A percentile compares a stretch with the other conserved stretches of the same genome.
These are phyloP conservation scores for Lipotes vexillifer DNA, from an alignment of 2,113 vertebrate genomes.

Conservation along the genomic window DNA sequence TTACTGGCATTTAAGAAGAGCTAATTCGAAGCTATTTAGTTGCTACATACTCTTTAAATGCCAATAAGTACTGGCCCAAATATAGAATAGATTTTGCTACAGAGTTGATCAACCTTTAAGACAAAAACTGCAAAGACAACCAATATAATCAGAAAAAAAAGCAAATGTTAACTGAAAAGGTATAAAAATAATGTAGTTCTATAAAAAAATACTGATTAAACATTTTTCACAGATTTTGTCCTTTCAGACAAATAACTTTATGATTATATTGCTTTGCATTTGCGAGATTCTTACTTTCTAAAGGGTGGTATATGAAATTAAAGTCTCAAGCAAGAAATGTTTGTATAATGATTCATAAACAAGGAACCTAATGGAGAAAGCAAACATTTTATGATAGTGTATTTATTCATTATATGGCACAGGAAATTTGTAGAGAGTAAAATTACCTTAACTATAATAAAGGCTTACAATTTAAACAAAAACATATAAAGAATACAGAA, in stretches of 20 bases:
- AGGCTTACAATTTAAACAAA: slow-evolving; percentile 37
- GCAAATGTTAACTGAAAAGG: background rate
- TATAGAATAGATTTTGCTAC: background rate
- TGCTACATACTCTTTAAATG: background rate
- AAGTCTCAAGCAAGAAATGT: background rate
- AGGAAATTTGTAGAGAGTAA: background rate
- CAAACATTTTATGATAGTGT: background rate
- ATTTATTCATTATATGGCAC: background rate
- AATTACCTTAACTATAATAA: slow-evolving; percentile 3
- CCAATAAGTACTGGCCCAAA: slow-evolving; percentile 1
- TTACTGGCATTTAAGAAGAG: background rate
- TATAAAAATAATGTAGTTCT: background rate
- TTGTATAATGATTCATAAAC: background rate
- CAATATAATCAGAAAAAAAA: background rate
- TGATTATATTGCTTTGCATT: background rate
- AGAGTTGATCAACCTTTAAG: background rate
- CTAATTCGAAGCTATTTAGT: background rate
- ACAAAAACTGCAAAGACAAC: background rate
- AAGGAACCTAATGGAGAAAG: background rate
- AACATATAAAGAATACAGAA: background rate
- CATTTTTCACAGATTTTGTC: background rate
- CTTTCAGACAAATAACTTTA: background rate
- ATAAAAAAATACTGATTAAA: background rate
- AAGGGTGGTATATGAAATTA: background rate
- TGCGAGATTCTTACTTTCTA: slow-evolving; percentile 6